These are phyloP conservation scores for Luperina nickerlii DNA, from an alignment of 2,888 invertebrate genomes.

Conservation along the genomic window DNA sequence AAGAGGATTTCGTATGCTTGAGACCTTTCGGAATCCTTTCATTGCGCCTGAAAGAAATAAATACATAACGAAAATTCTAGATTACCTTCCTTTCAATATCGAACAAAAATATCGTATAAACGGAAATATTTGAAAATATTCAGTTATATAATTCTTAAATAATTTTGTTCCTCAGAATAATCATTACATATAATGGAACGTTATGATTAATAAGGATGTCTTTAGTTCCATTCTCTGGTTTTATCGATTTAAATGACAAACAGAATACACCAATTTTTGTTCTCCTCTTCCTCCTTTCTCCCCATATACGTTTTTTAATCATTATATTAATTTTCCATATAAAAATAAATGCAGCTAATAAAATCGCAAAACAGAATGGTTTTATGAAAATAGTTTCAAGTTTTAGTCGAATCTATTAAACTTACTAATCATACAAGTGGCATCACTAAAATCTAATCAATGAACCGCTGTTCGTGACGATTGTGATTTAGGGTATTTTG, in stretches of 20 bases:
- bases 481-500: slow-evolving; percentile 44
- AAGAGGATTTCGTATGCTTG: background rate
- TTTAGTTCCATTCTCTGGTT: background rate
- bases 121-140: background rate
- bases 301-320: accelerated
- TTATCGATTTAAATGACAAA: background rate
- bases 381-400: background rate
- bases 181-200: slow-evolving; percentile 2
- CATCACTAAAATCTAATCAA: slow-evolving; percentile 59
- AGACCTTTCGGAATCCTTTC: background rate
- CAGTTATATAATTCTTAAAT: no score
- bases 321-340: no score
- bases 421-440: background rate
- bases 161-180: background rate
- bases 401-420: slow-evolving; percentile 36
- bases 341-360: accelerated
- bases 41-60: no score
- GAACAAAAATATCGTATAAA: background rate
- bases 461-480: slow-evolving; percentile 61
- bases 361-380: background rate
- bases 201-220: slow-evolving; percentile 4
- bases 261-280: background rate
- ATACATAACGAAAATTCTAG: no score
- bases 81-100: background rate
- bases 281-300: background rate